Base-by-base conservation (phyloP, 1,140 invertebrate genomes). In the Hetaerina americana region DNA sequence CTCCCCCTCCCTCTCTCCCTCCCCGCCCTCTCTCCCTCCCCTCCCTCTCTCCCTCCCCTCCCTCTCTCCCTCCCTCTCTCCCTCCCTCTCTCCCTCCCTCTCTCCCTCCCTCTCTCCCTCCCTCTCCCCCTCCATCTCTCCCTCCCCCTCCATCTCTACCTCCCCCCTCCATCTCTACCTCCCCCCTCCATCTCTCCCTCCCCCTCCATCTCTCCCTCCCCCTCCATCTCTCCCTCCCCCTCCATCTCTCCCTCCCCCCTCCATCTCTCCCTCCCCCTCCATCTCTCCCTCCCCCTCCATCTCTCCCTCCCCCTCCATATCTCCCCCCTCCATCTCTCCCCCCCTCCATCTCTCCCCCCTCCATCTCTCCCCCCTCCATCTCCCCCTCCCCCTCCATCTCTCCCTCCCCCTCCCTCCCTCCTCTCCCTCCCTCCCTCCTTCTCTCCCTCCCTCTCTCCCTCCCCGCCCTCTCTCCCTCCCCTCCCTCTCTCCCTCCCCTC, bases 171-270 rank as follows among this genome's bases (percentile, higher is more conserved):
- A 69, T 76, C 76, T 77, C 77, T 78, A 77, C 75, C 74, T 77
- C 76, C 75, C 76, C 76, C 73, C 71, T 74, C 75, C 78, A 80
- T 80, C 80, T 77, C 80, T 81, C 80, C 79, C 79, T 78, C 75
- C 78, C 77, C 78, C 77, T 79, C 78, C 76, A 75, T 70, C 74
- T 76, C 73, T 18, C 22, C 40, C 22, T 57, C 40, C 22, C 40
- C 22, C 40, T 18, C 40, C 15, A 12, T 57, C 40, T n/a, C 3
- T n/a, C 40, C 22, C 22, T 40, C 22, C 40, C 40, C 10, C 40
- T 3, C 22, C 15, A 57, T 57, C 22, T 57, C 40, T 57, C 22
- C 40, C 40, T 57, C 40, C 40, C 22, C n/a, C n/a, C n/a, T n/a
- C 40, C n/a, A n/a, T 57, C 10, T 57, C 40, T 12, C 3, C 10